Conservation (phyloP, 2,113 vertebrate genomes). For the Gasterosteus aculeatus region DNA sequence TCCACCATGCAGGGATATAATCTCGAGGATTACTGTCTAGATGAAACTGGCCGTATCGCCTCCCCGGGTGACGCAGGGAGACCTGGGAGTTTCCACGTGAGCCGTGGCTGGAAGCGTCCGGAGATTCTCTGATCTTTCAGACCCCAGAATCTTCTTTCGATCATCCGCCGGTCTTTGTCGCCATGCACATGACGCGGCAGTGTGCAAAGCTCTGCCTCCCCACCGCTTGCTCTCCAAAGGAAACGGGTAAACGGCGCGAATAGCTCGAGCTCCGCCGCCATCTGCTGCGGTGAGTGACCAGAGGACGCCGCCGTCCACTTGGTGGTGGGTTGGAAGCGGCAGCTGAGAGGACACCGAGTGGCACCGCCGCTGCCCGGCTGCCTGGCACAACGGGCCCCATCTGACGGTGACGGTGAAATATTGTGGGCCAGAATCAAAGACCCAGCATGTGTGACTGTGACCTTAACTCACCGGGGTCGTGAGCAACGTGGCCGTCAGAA, state of each 20-base stretch:
- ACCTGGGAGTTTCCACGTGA: slow-evolving; percentile 40
- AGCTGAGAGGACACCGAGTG: slow-evolving; percentile 72
- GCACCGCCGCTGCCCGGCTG: slow-evolving; percentile 60
- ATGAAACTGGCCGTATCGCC: slow-evolving; percentile 50
- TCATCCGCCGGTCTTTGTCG: slow-evolving; percentile 41
- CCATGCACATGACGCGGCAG: slow-evolving; percentile 22
- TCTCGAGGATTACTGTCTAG: slow-evolving; percentile 73
- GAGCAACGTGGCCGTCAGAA: background rate
- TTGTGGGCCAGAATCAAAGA: slow-evolving; percentile 10
- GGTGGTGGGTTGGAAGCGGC: slow-evolving; percentile 69
- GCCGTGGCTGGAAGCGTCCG: slow-evolving; percentile 16
- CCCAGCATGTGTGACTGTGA: slow-evolving; percentile 22
- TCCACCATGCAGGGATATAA: slow-evolving; percentile 71
- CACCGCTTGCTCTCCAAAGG: slow-evolving; percentile 69
- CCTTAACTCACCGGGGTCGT: slow-evolving; percentile 9
- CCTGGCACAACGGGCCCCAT: slow-evolving; percentile 64
- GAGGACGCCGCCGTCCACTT: slow-evolving; percentile 65
- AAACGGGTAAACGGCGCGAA: slow-evolving; percentile 49
- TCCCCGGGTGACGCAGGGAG: slow-evolving; percentile 52
- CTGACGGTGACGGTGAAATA: slow-evolving; percentile 35
- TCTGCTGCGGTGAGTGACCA: slow-evolving; percentile 63
- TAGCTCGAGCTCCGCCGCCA: slow-evolving; percentile 46
- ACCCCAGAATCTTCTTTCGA: slow-evolving; percentile 31
- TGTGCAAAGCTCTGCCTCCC: slow-evolving; percentile 43
- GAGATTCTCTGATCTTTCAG: slow-evolving; percentile 36